Base-by-base conservation (phyloP, 2,888 invertebrate species). In the Chirona hameri region DNA sequence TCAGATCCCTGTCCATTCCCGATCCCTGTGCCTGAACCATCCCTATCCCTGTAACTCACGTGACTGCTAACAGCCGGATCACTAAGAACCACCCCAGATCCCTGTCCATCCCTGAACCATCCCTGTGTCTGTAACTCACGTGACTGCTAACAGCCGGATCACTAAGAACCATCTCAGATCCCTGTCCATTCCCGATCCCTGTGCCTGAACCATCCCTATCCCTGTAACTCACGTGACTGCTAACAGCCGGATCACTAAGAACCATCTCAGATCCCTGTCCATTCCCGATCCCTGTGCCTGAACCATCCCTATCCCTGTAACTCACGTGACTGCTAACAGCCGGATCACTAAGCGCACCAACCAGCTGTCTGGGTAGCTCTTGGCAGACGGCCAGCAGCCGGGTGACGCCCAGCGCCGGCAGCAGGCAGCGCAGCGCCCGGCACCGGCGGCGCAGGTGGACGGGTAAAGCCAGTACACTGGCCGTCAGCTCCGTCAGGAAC, bases 351-450 rank as follows among this genome's bases (percentile, higher is more conserved):
- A 76, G 39, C 10, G 46, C 76, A 24, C 39, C 21, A 12, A 76
- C 18, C 76, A 76, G 76, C 76, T 76, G 76, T 9, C 12, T 21
- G 4, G 76, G 76, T 46, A 76, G 76, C 76, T 39, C 18, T 0
- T 39, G 76, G 18, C 76, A 76, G 76, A 39, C 76, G 24, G 76
- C 46, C 76, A 76, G 76, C 76, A 76, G 76, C 0, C 76, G 76
- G 46, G 31, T 7, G 3, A 76, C 76, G 39, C 76, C 76, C 76
- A 76, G 76, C 76, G 76, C 76, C 76, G 76, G 76, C 39, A 76
- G 76, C 76, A 76, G 76, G 46, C 76, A 76, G 39, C 76, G 76
- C 46, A 76, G 76, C 76, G 76, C 76, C 24, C 76, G 76, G 76
- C 76, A 76, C 7, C 76, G 76, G 24, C 76, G 76, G 27, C 39